These are phyloP conservation scores for Polyommatus icarus DNA, from an alignment of 2,888 invertebrate species.

Conservation along the genomic window DNA sequence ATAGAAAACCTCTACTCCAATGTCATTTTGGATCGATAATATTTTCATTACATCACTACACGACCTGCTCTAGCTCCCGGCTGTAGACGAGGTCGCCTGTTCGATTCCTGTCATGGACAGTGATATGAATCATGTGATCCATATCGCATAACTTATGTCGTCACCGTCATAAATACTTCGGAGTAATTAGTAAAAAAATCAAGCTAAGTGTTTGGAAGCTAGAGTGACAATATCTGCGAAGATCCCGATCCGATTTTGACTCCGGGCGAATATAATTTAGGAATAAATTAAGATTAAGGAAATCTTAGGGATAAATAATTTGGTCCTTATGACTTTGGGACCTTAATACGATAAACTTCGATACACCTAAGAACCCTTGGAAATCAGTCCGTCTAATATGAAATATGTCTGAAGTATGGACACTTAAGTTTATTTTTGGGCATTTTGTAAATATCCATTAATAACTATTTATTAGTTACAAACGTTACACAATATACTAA, in stretches of 20 bases:
- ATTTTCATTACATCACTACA: slow-evolving; percentile 14
- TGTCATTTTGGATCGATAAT: slow-evolving; percentile 30
- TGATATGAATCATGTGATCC: slow-evolving; percentile 4
- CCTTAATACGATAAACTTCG: too few species aligned
- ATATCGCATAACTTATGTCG: slow-evolving; percentile 11
- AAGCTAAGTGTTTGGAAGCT: neutral
- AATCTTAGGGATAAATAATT: neutral
- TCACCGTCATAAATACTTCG: neutral
- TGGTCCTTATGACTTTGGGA: too few species aligned
- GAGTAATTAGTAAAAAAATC: neutral
- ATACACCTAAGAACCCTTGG: too few species aligned
- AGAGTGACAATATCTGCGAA: too few species aligned
- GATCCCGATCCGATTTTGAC: too few species aligned
- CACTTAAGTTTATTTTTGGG: too few species aligned
- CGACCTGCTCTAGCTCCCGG: neutral
- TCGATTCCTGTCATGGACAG: slow-evolving; percentile 6
- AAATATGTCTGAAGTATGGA: too few species aligned
- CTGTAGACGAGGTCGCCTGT: slow-evolving; percentile 14
- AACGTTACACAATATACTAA: neutral
- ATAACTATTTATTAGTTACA: too few species aligned
- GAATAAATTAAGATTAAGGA: neutral
- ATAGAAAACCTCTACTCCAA: slow-evolving; percentile 37
- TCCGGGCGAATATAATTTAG: too few species aligned
- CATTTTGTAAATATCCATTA: too few species aligned
- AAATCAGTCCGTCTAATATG: too few species aligned